These are phyloP conservation scores for Trachurus trachurus DNA, from an alignment of 2,797 vertebrate genomes.

Conservation along the genomic window DNA sequence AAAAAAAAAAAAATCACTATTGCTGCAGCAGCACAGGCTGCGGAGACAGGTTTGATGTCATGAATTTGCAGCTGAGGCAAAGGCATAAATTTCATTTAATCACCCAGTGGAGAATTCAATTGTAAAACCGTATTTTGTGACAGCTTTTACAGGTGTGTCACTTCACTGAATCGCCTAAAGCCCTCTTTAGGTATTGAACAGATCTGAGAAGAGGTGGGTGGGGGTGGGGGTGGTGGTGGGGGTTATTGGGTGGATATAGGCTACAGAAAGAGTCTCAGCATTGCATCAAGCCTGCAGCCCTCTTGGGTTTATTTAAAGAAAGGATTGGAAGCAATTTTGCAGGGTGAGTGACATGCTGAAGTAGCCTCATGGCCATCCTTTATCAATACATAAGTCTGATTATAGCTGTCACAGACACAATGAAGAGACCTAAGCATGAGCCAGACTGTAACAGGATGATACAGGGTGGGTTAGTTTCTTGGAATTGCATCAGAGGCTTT, in stretches of 20 bases:
- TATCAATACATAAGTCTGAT: conserved; percentile 71
- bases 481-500: conserved; percentile 85
- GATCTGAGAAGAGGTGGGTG: conserved; percentile 17
- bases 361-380: conserved; percentile 58
- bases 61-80: conserved; percentile 37
- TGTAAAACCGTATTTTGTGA: conserved; percentile 6
- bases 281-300: conserved; percentile 49
- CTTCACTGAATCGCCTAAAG: conserved; percentile 36
- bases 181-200: conserved; percentile 38
- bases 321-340: conserved; percentile 56
- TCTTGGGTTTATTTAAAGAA: conserved; percentile 57
- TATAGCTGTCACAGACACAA: conserved; percentile 72
- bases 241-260: conserved; percentile 27
- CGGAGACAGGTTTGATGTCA: conserved; percentile 41
- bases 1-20: conserved; percentile 1
- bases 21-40: conserved; percentile 50
- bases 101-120: conserved; percentile 24
- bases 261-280: conserved; percentile 48
- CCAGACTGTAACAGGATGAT: conserved; percentile 71
- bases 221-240: not conserved
- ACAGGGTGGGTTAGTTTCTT: conserved; percentile 78
- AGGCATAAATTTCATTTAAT: conserved; percentile 31
- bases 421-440: conserved; percentile 57
- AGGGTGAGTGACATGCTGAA: conserved; percentile 56
- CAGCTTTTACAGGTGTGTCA: conserved; percentile 36